These are phyloP conservation scores for Mesoclemmys tuberculata DNA, from an alignment of 2,113 vertebrate genomes.

Conservation along the genomic window DNA sequence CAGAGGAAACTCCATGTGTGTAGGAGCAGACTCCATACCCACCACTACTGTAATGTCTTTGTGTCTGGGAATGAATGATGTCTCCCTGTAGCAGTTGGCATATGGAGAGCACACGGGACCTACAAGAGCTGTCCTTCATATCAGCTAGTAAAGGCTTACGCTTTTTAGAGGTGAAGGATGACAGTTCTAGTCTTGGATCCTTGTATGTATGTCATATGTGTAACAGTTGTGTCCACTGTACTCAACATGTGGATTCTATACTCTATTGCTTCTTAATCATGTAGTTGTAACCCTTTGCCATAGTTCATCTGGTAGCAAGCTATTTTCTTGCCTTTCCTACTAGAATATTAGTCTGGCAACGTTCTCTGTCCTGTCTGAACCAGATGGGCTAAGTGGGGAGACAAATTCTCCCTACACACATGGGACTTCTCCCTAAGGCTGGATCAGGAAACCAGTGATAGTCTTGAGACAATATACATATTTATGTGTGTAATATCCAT, in stretches of 20 bases:
- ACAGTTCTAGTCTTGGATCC: neutral
- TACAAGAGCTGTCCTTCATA: neutral
- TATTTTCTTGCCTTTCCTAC: neutral
- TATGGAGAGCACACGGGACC: neutral
- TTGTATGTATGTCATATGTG: neutral
- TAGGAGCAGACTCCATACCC: neutral
- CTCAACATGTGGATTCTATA: neutral
- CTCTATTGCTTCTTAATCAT: neutral
- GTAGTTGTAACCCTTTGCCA: neutral
- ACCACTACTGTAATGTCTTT: neutral
- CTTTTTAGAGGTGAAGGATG: neutral
- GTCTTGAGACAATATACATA: neutral
- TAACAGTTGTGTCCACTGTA: neutral
- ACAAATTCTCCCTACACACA: neutral
- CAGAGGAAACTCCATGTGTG: neutral
- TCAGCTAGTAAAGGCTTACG: neutral
- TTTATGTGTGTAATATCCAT: neutral
- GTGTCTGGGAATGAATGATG: neutral
- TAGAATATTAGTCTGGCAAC: neutral
- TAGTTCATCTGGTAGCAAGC: neutral
- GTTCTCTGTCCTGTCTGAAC: neutral
- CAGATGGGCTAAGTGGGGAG: neutral
- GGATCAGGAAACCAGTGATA: neutral
- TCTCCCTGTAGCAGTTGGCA: rapidly evolving
- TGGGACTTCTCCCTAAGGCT: neutral